A percentile compares a stretch with the other conserved stretches of the same genome.
These are phyloP conservation scores for Limnodromus scolopaceus DNA, from an alignment of 2,797 vertebrate genomes.

Conservation along the genomic window DNA sequence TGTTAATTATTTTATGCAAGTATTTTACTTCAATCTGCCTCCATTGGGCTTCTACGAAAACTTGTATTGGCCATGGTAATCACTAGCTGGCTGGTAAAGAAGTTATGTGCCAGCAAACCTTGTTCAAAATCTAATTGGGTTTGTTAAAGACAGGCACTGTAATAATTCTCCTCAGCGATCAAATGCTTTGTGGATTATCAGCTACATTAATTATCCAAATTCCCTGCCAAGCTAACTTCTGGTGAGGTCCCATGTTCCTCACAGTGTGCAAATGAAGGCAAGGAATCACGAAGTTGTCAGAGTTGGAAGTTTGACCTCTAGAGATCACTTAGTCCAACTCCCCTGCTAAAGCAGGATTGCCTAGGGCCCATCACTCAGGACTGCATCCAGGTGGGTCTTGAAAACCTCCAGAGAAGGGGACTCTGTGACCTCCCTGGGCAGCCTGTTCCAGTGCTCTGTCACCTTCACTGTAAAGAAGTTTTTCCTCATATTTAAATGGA, in stretches of 20 bases:
- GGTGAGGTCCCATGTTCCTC: not conserved
- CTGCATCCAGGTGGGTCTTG: too few species aligned
- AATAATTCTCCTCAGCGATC: not conserved
- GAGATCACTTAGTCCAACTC: too few species aligned
- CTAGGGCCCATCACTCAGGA: too few species aligned
- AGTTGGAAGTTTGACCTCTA: too few species aligned
- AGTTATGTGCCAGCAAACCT: not conserved
- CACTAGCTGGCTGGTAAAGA: not conserved
- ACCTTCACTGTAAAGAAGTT: too few species aligned
- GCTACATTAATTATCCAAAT: slow-evolving; percentile 8
- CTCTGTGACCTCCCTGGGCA: too few species aligned
- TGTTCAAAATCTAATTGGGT: slow-evolving; percentile 21
- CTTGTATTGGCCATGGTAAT: not conserved
- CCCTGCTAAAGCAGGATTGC: too few species aligned
- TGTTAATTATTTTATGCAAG: not conserved
- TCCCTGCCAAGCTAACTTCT: slow-evolving; percentile 14
- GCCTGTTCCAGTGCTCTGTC: too few species aligned
- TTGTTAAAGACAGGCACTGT: not conserved
- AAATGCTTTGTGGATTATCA: not conserved
- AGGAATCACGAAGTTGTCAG: not conserved
- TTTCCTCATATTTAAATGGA: too few species aligned
- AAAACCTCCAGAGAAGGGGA: too few species aligned
- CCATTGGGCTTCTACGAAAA: not conserved
- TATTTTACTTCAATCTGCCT: not conserved
- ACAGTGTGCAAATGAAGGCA: not conserved